Evolutionary conservation across 2,113 vertebrate genomes (phyloP).

Genomic region (Chauna torquata): DNA sequence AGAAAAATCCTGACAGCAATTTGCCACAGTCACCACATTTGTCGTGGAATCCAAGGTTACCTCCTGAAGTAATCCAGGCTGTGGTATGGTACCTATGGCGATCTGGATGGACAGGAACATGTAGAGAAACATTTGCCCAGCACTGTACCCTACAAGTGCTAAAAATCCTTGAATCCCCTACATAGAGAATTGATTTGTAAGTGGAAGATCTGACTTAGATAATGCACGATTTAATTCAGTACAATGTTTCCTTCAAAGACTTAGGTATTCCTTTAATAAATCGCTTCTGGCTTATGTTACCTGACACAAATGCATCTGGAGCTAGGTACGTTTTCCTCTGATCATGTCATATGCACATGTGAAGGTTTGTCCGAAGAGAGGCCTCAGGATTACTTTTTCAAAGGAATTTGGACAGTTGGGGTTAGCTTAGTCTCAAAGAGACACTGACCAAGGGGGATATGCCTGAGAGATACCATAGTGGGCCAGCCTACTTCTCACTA

Average conservation of each 20-base stretch:
- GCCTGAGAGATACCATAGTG: not conserved
- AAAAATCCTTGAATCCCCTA: fast-evolving
- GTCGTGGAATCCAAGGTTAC: not conserved
- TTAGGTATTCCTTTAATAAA: not conserved
- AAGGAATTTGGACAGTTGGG: not conserved
- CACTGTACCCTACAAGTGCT: not conserved
- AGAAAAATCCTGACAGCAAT: not conserved
- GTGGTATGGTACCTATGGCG: not conserved
- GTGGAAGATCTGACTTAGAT: not conserved
- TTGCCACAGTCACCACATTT: not conserved
- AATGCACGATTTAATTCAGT: not conserved
- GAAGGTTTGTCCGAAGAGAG: not conserved
- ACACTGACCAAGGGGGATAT: not conserved
- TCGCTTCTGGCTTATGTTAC: not conserved
- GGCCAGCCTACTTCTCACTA: not conserved
- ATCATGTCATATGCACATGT: not conserved
- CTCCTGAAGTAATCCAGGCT: not conserved
- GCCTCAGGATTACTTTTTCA: not conserved
- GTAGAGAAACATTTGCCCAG: not conserved
- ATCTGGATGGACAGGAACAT: not conserved
- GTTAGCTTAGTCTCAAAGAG: not conserved
- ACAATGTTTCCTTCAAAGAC: not conserved
- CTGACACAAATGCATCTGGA: not conserved
- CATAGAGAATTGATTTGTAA: not conserved
- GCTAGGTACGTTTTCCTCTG: not conserved